Evolutionary conservation across 2,113 vertebrate species (phyloP), one percentile per base, ranked within the genome.

Genomic region (Gavia stellata): DNA sequence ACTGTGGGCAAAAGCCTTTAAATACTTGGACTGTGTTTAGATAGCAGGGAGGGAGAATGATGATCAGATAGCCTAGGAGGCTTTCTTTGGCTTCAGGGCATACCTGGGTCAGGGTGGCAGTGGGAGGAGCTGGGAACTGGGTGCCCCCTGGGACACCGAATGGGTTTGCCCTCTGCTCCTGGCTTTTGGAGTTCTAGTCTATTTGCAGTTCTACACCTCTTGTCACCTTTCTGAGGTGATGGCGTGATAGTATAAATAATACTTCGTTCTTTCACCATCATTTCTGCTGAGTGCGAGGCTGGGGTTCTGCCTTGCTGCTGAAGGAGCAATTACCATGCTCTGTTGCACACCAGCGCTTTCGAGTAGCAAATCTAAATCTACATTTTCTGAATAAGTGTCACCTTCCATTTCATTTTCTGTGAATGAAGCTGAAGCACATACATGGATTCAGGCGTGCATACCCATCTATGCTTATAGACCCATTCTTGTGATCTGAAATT

Each of bases 211-310:
- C 47, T 63, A 25, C 12, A 4, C 1, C 1, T 65, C 31, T 58
- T 4, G 2, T 44, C 49, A 58, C 44, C 61, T 65, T 84, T 52
- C 24, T 62, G 63, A 92, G 74, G 31, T 33, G 33, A 31, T 28
- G 12, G 4, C 1, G 0, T 2, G 2, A 9, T 47, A 31, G 29
- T 25, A 20, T 58, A 78, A 68, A 34, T 24, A 55, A 20, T 47
- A 6, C 9, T 45, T n/a, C 4, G 3, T 79, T 66, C 36, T 91
- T 81, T 81, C 40, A 21, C 29, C 10, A 2, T 68, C 1, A 2
- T 62, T 89, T 47, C 77, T 84, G 12, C 31, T n/a, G 50, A 38
- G 14, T 23, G 31, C 1, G 3, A 78, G 55, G 34, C 63, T 87
- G 56, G 63, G 33, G 28, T 59, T 80, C 42, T 92, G 58, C 67